phyloP scores from a whole-genome alignment of 30 jellyfish, hydroid and myxozoan genomes.

The Sanderia malayensis region DNA sequence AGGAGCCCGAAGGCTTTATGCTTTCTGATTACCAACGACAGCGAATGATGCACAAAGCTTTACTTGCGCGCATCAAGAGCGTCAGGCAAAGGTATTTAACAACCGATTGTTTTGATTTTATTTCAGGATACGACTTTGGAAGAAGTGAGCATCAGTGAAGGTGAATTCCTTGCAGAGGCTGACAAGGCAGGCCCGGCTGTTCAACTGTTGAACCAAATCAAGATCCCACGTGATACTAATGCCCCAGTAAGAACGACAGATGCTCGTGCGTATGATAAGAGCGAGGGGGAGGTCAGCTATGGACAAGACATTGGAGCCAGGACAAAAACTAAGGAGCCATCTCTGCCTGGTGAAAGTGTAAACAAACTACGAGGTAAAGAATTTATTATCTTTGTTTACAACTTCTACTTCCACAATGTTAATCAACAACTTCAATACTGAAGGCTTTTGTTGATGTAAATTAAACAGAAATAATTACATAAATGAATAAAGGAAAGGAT shows the following conservation, averaged over 20 bases:
- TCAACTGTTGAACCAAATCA: constrained; percentile 40
- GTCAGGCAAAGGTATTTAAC: too few species aligned
- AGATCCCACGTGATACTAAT: constrained; percentile 37
- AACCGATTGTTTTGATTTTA: too few species aligned
- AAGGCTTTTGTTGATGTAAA: too few species aligned
- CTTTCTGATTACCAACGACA: too few species aligned
- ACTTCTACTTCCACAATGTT: too few species aligned
- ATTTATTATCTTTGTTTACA: not conserved
- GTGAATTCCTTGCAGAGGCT: constrained; percentile 36
- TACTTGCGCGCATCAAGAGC: too few species aligned
- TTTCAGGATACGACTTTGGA: constrained; percentile 53
- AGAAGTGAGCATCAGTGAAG: constrained; percentile 61
- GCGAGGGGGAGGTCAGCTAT: constrained; percentile 61
- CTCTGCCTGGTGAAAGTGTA: not conserved
- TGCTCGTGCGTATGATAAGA: not conserved
- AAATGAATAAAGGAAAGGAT: too few species aligned
- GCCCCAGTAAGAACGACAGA: not conserved
- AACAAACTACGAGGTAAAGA: not conserved
- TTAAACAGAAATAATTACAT: too few species aligned
- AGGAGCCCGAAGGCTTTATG: too few species aligned
- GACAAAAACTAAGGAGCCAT: not conserved
- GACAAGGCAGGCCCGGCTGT: constrained; percentile 29
- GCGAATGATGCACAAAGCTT: too few species aligned
- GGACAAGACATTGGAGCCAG: constrained; percentile 27
- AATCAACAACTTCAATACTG: too few species aligned